Evolutionary conservation across 2,797 vertebrate species (phyloP).

Genomic region (Borostomias antarcticus): DNA sequence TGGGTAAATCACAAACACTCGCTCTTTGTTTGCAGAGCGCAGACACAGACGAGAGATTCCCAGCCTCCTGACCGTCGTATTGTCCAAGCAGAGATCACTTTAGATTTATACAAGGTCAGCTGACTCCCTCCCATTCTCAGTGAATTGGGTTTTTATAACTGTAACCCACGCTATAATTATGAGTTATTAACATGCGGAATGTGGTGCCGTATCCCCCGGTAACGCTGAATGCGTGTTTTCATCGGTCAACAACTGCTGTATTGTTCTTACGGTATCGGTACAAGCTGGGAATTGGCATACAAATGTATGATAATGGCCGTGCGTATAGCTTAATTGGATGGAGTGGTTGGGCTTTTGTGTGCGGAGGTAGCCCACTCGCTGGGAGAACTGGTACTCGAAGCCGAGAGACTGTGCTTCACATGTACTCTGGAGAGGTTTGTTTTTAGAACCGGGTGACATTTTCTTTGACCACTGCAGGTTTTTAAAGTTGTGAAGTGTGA

Average conservation of each 20-base stretch:
- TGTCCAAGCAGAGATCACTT: background rate
- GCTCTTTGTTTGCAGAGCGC: too few relatives aligned
- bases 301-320: constrained; percentile 40
- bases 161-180: constrained; percentile 16
- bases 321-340: constrained; percentile 47
- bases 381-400: background rate
- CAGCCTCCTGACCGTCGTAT: background rate
- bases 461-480: constrained; percentile 1
- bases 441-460: constrained; percentile 6
- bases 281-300: constrained; percentile 46
- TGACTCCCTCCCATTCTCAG: background rate
- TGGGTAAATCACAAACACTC: too few relatives aligned
- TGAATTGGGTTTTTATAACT: constrained; percentile 8
- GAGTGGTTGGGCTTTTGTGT: constrained; percentile 42
- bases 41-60: background rate
- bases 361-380: constrained; percentile 5
- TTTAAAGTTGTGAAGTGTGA: constrained; percentile 1
- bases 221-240: constrained; percentile 37
- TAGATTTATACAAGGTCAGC: background rate
- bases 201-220: constrained; percentile 11
- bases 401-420: background rate
- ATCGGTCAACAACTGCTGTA: constrained; percentile 47
- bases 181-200: constrained; percentile 28
- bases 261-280: constrained; percentile 41
- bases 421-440: constrained; percentile 20